Conservation (phyloP, 2,797 vertebrate genomes). For the Malurus splendens region DNA sequence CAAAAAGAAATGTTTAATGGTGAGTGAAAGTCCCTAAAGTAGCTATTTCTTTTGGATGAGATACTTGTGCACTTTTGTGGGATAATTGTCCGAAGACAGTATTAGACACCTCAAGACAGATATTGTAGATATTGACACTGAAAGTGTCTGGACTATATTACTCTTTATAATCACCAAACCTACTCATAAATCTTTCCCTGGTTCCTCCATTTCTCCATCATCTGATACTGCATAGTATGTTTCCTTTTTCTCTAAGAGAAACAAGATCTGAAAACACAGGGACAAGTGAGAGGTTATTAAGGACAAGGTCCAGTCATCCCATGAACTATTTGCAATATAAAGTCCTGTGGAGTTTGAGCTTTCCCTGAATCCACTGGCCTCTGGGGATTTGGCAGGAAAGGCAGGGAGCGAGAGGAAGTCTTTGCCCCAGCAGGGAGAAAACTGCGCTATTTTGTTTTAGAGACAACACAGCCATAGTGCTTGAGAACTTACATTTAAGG, state of each 20-base stretch:
- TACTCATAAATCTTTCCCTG: not conserved
- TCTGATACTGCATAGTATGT: not conserved
- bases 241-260: not conserved
- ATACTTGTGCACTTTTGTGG: not conserved
- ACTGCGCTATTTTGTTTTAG: not conserved
- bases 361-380: not conserved
- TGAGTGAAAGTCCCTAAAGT: not conserved
- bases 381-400: not conserved
- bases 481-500: not conserved
- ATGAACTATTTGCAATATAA: not conserved
- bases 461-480: fast-evolving
- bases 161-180: not conserved
- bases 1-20: not conserved
- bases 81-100: not conserved
- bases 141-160: not conserved
- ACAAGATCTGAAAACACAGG: not conserved
- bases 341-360: not conserved
- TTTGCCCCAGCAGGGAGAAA: not conserved
- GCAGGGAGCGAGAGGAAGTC: not conserved
- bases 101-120: not conserved
- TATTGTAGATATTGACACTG: not conserved
- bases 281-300: not conserved
- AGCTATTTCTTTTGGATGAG: not conserved
- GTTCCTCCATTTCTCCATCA: not conserved
- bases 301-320: not conserved